These are phyloP conservation scores for Ameiurus melas DNA, from an alignment of 2,113 vertebrate genomes.

Conservation along the genomic window DNA sequence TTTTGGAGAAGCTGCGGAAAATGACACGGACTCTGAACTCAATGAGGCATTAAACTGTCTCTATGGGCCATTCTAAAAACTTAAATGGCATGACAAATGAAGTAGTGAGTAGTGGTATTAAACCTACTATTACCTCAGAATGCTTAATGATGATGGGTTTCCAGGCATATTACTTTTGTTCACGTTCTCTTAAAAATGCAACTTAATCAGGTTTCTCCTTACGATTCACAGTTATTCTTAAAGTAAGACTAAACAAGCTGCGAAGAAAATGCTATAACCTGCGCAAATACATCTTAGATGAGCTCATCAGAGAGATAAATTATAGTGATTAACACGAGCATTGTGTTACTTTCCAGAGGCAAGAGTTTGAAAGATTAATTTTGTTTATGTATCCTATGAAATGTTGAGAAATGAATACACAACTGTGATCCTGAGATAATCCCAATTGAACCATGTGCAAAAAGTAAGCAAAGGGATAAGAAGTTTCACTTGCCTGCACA, in stretches of 20 bases:
- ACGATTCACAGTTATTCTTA: constrained; percentile 23
- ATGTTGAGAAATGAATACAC: constrained; percentile 32
- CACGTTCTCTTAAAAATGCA: constrained; percentile 20
- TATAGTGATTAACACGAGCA: constrained; percentile 34
- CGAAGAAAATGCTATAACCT: not conserved
- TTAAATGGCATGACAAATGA: constrained; percentile 38
- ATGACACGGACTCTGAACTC: constrained; percentile 15
- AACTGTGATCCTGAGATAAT: constrained; percentile 21
- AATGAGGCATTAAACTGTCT: constrained; percentile 37
- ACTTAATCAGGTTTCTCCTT: constrained; percentile 4
- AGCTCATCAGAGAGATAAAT: constrained; percentile 35
- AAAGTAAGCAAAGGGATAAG: constrained; percentile 28
- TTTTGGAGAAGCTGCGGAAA: constrained; percentile 8
- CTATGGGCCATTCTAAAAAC: constrained; percentile 17
- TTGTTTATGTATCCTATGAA: constrained; percentile 40
- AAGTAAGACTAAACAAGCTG: constrained; percentile 21
- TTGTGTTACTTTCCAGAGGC: constrained; percentile 33
- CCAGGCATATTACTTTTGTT: constrained; percentile 15
- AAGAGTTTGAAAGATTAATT: constrained; percentile 32
- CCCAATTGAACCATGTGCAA: constrained; percentile 15
- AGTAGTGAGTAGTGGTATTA: constrained; percentile 28
- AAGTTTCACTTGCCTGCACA: constrained; percentile 31
- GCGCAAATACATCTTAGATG: constrained; percentile 7
- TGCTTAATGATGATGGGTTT: constrained; percentile 28
- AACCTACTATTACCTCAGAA: constrained; percentile 24